Evolutionary conservation across 2,888 invertebrate genomes (phyloP).

Genomic region (Drosophila niveifrons): DNA sequence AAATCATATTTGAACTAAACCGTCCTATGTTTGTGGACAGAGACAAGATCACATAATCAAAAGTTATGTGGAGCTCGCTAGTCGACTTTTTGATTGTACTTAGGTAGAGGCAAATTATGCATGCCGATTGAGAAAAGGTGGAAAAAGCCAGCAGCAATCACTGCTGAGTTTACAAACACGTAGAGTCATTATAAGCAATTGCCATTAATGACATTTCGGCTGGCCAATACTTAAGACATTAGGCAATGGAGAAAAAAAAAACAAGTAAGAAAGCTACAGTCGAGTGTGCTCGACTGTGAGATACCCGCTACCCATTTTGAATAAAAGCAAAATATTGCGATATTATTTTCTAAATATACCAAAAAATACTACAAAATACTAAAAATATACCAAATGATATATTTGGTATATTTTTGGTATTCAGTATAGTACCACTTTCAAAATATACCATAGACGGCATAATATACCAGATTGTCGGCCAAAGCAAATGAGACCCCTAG

Average conservation of each 20-base stretch:
- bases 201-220: slow-evolving; percentile 80
- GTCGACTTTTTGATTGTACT: slow-evolving; percentile 37
- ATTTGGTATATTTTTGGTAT: too few relatives aligned
- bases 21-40: slow-evolving; percentile 14
- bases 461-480: too few relatives aligned
- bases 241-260: slow-evolving; percentile 33
- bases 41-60: slow-evolving; percentile 42
- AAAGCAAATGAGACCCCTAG: too few relatives aligned
- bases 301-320: too few relatives aligned
- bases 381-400: too few relatives aligned
- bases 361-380: too few relatives aligned
- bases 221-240: slow-evolving; percentile 71
- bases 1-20: slow-evolving; percentile 50
- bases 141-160: not conserved
- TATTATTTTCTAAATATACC: too few relatives aligned
- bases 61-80: slow-evolving; percentile 21
- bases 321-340: too few relatives aligned
- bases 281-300: too few relatives aligned
- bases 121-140: slow-evolving; percentile 53
- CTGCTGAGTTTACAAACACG: slow-evolving; percentile 39
- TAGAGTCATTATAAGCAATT: slow-evolving; percentile 78
- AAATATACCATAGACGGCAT: too few relatives aligned
- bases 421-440: too few relatives aligned
- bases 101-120: slow-evolving; percentile 63
- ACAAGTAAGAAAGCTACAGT: too few relatives aligned